Conservation (phyloP, 2,888 invertebrate species). For the Junonia oenone region DNA sequence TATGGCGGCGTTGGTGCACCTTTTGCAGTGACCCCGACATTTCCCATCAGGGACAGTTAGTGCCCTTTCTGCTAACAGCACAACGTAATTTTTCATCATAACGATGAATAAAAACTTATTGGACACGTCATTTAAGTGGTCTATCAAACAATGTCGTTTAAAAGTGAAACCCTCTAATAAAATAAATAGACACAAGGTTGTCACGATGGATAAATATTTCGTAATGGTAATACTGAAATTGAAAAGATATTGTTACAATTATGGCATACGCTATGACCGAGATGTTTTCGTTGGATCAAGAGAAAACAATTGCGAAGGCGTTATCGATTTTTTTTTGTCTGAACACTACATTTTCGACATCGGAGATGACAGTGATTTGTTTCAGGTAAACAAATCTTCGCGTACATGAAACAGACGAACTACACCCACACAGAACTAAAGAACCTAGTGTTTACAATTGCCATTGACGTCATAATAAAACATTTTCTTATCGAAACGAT, state of each 20-base stretch:
- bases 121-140: slow-evolving; percentile 30
- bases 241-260: neutral
- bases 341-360: neutral
- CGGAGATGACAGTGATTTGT: slow-evolving; percentile 7
- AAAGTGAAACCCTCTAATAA: slow-evolving; percentile 28
- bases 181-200: slow-evolving; percentile 46
- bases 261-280: too few species aligned
- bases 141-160: slow-evolving; percentile 31
- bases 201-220: slow-evolving; percentile 16
- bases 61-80: slow-evolving; percentile 49
- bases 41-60: slow-evolving; percentile 53
- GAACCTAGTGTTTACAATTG: slow-evolving; percentile 8
- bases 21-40: slow-evolving; percentile 59
- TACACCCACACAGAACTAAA: slow-evolving; percentile 4
- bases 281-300: neutral
- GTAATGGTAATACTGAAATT: neutral
- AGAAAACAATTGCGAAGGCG: slow-evolving; percentile 4
- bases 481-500: slow-evolving; percentile 10
- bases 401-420: slow-evolving; percentile 5
- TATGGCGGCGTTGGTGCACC: slow-evolving; percentile 61
- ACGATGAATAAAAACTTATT: slow-evolving; percentile 2
- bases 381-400: slow-evolving; percentile 2
- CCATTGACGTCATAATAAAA: slow-evolving; percentile 18
- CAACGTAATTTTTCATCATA: slow-evolving; percentile 26
- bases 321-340: neutral